Evolutionary conservation across 2,113 vertebrate species (phyloP).

Genomic region (Seriola rivoliana): DNA sequence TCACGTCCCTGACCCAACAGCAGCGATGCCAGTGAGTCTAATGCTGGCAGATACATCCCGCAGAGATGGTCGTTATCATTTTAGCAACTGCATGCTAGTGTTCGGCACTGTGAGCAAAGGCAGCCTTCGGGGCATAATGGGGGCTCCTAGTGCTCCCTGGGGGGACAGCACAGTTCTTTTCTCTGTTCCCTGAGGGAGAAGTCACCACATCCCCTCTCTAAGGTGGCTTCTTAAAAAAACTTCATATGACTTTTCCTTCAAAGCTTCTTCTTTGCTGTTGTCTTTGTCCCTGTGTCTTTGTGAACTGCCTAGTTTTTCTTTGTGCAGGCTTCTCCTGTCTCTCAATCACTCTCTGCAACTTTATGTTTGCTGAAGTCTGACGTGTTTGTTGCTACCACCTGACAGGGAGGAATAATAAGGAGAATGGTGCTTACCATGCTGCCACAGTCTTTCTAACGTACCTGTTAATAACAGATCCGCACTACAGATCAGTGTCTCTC

Average conservation of each 20-base stretch:
- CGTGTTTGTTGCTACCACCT: constrained; percentile 49
- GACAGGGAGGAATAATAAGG: constrained; percentile 59
- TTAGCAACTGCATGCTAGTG: constrained; percentile 40
- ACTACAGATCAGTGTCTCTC: not conserved
- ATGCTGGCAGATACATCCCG: constrained; percentile 45
- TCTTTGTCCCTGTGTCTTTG: constrained; percentile 49
- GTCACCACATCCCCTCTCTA: constrained; percentile 47
- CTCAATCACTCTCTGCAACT: constrained; percentile 47
- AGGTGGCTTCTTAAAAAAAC: constrained; percentile 50
- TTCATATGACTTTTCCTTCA: constrained; percentile 61
- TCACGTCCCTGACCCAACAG: constrained; percentile 9
- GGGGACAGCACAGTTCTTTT: constrained; percentile 49
- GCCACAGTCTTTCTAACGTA: constrained; percentile 27
- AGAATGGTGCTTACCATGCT: constrained; percentile 17
- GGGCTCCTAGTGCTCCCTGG: constrained; percentile 47
- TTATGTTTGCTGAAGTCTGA: constrained; percentile 64
- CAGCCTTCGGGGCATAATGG: constrained; percentile 42
- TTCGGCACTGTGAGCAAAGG: constrained; percentile 40
- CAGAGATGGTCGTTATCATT: constrained; percentile 63
- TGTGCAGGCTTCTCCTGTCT: constrained; percentile 52
- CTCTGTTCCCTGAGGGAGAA: constrained; percentile 24
- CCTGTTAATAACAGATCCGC: constrained; percentile 51
- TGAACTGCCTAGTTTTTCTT: constrained; percentile 42
- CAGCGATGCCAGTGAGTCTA: constrained; percentile 47
- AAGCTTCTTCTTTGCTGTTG: constrained; percentile 56